phyloP scores from a whole-genome alignment of 2,113 vertebrate species.

The Arothron firmamentum region DNA sequence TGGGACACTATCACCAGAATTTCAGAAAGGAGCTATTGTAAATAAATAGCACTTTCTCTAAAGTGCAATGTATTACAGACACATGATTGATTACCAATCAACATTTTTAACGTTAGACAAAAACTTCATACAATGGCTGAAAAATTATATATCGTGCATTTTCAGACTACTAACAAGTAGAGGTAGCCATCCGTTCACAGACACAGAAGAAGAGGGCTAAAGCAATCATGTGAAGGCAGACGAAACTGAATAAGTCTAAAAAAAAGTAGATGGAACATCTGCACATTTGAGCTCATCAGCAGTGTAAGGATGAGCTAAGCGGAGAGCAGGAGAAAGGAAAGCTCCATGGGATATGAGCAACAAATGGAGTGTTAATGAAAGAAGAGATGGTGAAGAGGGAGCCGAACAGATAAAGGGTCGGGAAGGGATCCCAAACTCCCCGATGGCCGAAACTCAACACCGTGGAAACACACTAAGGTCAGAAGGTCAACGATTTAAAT shows the following conservation, averaged over 20 bases:
- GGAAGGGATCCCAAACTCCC: constrained; percentile 16
- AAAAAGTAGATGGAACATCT: constrained; percentile 39
- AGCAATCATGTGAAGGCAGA: constrained; percentile 31
- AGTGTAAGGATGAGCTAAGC: constrained; percentile 38
- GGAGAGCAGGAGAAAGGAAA: constrained; percentile 29
- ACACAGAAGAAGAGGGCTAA: constrained; percentile 12
- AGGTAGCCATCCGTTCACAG: constrained; percentile 9
- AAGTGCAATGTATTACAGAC: constrained; percentile 41
- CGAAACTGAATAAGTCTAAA: constrained; percentile 28
- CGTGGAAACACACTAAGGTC: constrained; percentile 6
- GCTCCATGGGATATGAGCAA: constrained; percentile 39
- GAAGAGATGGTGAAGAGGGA: constrained; percentile 9
- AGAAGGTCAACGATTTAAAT: constrained; percentile 11
- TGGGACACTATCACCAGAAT: constrained; percentile 33
- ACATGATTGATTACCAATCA: constrained; percentile 44
- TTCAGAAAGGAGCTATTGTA: constrained; percentile 51
- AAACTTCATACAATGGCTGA: constrained; percentile 16
- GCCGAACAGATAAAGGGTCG: constrained; percentile 18
- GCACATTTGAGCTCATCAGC: constrained; percentile 57
- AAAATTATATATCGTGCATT: constrained; percentile 10
- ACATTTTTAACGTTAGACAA: constrained; percentile 24
- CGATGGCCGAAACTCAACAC: constrained; percentile 27
- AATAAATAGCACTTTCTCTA: constrained; percentile 45
- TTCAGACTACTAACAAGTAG: constrained; percentile 15
- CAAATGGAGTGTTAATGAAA: constrained; percentile 51